Conservation (phyloP, 92 coral and sea anemone genomes). For the Palythoa heliodiscus region DNA sequence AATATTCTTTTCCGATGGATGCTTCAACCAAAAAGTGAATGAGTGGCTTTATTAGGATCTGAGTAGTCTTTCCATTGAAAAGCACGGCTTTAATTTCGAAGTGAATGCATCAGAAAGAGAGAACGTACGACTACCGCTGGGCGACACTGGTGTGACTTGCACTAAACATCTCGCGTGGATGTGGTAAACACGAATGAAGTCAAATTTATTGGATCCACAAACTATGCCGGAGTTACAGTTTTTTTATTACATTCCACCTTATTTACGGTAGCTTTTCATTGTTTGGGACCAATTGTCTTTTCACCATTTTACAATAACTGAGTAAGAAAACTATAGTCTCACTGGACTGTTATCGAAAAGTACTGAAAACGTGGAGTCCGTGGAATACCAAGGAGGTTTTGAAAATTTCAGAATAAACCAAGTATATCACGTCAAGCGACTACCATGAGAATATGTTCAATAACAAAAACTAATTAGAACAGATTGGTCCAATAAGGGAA, state of each 20-base stretch:
- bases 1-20: no score
- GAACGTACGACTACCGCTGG: no score
- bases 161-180: no score
- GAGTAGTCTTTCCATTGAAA: no score
- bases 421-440: constrained; percentile 25
- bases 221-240: constrained; percentile 3
- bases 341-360: constrained; percentile 8
- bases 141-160: no score
- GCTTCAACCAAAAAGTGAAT: no score
- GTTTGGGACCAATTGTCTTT: background rate
- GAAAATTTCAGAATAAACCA: constrained; percentile 25
- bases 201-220: constrained; percentile 42
- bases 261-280: constrained; percentile 14
- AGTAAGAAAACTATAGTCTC: constrained; percentile 11
- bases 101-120: no score
- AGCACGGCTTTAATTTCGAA: no score
- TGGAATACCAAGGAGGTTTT: background rate
- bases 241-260: constrained; percentile 25
- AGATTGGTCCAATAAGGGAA: constrained; percentile 98
- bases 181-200: no score
- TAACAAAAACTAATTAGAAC: constrained; percentile 84
- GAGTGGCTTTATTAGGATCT: no score
- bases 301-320: constrained; percentile 32
- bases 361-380: background rate
- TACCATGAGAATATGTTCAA: constrained; percentile 17